These are phyloP conservation scores for Nemoura dubitans DNA, from an alignment of 2,888 invertebrate species.

Conservation along the genomic window DNA sequence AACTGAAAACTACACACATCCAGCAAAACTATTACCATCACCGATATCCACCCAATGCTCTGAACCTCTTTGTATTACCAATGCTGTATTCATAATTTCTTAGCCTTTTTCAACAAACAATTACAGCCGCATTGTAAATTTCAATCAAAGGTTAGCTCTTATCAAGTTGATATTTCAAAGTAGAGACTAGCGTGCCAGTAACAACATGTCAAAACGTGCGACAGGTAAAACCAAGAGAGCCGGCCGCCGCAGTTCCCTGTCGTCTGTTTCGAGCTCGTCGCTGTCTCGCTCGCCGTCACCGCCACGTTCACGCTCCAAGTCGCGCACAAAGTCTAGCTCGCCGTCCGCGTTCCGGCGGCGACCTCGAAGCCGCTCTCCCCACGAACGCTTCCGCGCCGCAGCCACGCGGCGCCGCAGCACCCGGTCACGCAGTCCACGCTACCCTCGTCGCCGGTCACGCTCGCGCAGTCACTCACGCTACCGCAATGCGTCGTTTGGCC, in stretches of 20 bases:
- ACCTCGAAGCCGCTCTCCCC: slow-evolving; percentile 41
- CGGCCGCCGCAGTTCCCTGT: slow-evolving; percentile 60
- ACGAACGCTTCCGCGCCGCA: slow-evolving; percentile 30
- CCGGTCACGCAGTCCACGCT: slow-evolving; percentile 27
- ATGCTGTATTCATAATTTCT: too few relatives aligned
- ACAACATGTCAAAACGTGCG: too few relatives aligned
- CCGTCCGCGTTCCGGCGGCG: slow-evolving; percentile 24
- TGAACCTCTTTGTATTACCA: too few relatives aligned
- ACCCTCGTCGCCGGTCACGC: slow-evolving; percentile 19
- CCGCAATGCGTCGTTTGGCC: slow-evolving; percentile 15
- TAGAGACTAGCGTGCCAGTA: too few relatives aligned
- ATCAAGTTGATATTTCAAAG: too few relatives aligned
- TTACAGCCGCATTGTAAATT: too few relatives aligned
- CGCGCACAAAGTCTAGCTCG: slow-evolving; percentile 48
- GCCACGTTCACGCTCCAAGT: slow-evolving; percentile 38
- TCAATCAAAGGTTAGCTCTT: too few relatives aligned
- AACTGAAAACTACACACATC: too few relatives aligned
- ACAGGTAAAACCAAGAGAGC: slow-evolving; percentile 52
- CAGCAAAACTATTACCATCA: too few relatives aligned
- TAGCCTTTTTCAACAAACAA: too few relatives aligned
- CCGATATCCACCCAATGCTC: too few relatives aligned
- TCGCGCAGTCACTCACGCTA: slow-evolving; percentile 40
- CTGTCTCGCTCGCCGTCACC: slow-evolving; percentile 46
- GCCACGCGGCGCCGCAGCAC: slow-evolving; percentile 50
- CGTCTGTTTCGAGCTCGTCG: slow-evolving; percentile 57